Percentiles rank a stretch among this genome's conserved stretches.
Conservation (phyloP, 2,797 vertebrate species). For the Malurus splendens region DNA sequence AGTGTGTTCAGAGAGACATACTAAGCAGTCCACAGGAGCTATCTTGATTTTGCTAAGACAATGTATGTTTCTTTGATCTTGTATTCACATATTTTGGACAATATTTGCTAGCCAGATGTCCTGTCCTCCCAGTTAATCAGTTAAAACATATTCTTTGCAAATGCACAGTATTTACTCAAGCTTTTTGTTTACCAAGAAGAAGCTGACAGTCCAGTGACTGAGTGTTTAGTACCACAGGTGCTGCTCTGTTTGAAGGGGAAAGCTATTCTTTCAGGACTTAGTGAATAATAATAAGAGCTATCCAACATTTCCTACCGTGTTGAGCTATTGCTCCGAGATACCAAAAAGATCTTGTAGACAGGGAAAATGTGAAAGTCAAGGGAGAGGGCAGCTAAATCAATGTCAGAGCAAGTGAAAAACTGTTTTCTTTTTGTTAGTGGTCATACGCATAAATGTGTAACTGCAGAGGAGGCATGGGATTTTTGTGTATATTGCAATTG, state of each 20-base stretch:
- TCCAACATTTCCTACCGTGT: background rate
- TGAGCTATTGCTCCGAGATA: background rate
- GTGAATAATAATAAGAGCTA: background rate
- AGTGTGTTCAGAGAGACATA: background rate
- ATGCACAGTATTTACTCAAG: background rate
- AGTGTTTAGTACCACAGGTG: background rate
- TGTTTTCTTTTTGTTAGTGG: background rate
- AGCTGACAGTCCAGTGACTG: background rate
- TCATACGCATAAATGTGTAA: fast-evolving
- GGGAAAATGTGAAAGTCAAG: background rate
- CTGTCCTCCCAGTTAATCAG: background rate
- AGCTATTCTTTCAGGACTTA: background rate
- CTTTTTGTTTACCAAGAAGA: background rate
- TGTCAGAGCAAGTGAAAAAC: background rate
- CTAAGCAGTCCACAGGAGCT: background rate
- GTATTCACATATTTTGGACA: background rate
- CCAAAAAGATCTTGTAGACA: background rate
- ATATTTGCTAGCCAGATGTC: background rate
- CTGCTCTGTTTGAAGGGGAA: background rate
- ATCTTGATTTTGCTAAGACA: background rate
- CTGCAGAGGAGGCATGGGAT: background rate
- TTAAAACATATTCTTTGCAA: background rate
- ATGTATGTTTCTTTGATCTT: background rate
- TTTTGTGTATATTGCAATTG: background rate
- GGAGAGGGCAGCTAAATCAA: background rate